Base-by-base conservation (phyloP, 1,140 invertebrate genomes). In the Hylaeus anthracinus region DNA sequence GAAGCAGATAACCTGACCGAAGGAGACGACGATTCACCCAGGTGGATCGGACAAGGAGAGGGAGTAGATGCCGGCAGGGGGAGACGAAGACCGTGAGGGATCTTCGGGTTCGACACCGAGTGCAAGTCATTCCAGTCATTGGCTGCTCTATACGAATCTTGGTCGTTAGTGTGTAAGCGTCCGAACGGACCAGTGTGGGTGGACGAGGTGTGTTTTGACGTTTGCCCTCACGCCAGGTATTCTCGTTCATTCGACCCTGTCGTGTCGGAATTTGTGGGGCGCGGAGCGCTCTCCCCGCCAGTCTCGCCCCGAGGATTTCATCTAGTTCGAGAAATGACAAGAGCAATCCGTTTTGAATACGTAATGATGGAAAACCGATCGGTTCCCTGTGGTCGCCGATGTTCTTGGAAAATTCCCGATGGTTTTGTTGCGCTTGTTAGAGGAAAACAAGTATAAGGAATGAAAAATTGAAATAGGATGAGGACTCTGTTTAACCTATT, bases 91-190 rank as follows among this genome's bases (percentile, higher is more conserved):
- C 74, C 69, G 89, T 88, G 88, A 90, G 78, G 88, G 90, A 90
- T 90, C 85, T 81, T 90, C 86, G 86, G 26, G 90, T 92, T 92
- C 89, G 91, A 91, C 90, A 91, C 92, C 89, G 86, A 89, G 86
- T 92, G 92, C 92, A 93, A 93, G 92, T 93, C 92, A 92, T 93
- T 91, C 92, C 91, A 91, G 90, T 93, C 91, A 93, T 92, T 92
- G 90, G 90, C 86, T 91, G 90, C 92, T 90, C 90, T 88, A 84
- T 91, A 91, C 91, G 90, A 90, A 92, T 92, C 90, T 86, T 76
- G 41, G 83, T 85, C 82, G 88, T 87, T 65, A 76, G 83, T 81
- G 78, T 72, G 85, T 65, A 73, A 70, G 61, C 61, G 56, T 56
- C 63, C 72, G 65, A 69, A 58, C 56, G 86, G 88, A 77, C 79